These are phyloP conservation scores for Pavo muticus DNA, from an alignment of 2,113 vertebrate species.

Conservation along the genomic window DNA sequence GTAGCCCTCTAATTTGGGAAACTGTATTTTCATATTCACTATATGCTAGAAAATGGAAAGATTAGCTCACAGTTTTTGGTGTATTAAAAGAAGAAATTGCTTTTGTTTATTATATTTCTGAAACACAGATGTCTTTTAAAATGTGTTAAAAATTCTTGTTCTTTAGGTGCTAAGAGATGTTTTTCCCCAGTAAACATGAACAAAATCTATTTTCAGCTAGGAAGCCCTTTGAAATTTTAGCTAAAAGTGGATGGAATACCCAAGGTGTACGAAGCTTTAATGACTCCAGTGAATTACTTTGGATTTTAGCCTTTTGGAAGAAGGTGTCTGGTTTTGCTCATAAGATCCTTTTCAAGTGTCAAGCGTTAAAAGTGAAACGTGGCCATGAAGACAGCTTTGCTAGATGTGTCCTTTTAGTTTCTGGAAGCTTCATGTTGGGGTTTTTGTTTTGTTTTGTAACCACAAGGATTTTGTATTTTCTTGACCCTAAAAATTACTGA, in stretches of 20 bases:
- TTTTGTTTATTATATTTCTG: neutral
- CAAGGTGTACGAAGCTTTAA: neutral
- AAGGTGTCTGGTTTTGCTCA: neutral
- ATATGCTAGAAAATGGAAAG: neutral
- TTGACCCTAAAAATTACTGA: neutral
- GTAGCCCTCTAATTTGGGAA: slow-evolving; percentile 73
- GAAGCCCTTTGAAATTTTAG: neutral
- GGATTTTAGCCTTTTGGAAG: neutral
- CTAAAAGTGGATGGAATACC: neutral
- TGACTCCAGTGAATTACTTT: neutral
- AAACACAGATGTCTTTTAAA: neutral
- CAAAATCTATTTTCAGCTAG: neutral
- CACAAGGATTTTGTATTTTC: neutral
- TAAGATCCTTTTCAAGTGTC: neutral
- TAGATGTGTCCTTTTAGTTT: neutral
- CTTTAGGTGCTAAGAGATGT: neutral
- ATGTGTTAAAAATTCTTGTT: neutral
- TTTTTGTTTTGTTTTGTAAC: neutral
- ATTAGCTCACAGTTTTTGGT: neutral
- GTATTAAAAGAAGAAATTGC: neutral
- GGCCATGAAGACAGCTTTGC: neutral
- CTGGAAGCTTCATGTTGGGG: neutral
- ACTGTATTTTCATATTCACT: neutral
- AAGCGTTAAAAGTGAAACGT: neutral
- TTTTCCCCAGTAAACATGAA: neutral